Evolutionary conservation across 2,113 vertebrate genomes (phyloP), one percentile per base, ranked within the genome.

Genomic region (Cynoglossus semilaevis): DNA sequence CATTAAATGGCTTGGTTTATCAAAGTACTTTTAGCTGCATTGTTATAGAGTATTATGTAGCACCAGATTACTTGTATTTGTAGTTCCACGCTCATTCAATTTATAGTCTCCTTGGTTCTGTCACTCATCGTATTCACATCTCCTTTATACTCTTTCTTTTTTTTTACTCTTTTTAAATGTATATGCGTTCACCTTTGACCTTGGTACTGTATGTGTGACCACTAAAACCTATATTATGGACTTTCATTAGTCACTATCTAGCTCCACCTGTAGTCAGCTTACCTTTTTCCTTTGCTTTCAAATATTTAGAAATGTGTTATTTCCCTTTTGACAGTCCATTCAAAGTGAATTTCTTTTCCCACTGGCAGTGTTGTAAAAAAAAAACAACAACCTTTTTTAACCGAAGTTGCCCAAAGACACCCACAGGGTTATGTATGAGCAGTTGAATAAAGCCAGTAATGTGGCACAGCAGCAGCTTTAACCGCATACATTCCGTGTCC

Each of bases 401-500:
- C 3, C 6, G 22, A 29, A 29, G 22, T 29, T 6, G 6, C 2
- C 22, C 22, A 29, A 29, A 29, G 22, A 29, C 22, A 29, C 22
- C 22, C 22, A 29, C 22, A 29, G 22, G 22, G 22, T 29, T 29
- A 29, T 29, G 22, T 6, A 29, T 6, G 3, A 29, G 22, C 22
- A 36, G 41, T 35, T 47, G 38, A 67, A 55, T 46, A 34, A 45
- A 58, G 17, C 22, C 55, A 34, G 1, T 40, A 40, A 69, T 59
- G 51, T 35, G 41, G 22, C 19, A 63, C 34, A 63, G 22, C 1
- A 49, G 34, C 38, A 50, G 49, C 68, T 63, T 69, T 57, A 47
- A 45, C 29, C 66, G 51, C 44, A 55, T 54, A 66, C 57, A 62
- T 74, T 61, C 48, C 63, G 16, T 12, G 36, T 68, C 37, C 51